Evolutionary conservation across 2,797 vertebrate genomes (phyloP).

Genomic region (Serranus cabrilla): DNA sequence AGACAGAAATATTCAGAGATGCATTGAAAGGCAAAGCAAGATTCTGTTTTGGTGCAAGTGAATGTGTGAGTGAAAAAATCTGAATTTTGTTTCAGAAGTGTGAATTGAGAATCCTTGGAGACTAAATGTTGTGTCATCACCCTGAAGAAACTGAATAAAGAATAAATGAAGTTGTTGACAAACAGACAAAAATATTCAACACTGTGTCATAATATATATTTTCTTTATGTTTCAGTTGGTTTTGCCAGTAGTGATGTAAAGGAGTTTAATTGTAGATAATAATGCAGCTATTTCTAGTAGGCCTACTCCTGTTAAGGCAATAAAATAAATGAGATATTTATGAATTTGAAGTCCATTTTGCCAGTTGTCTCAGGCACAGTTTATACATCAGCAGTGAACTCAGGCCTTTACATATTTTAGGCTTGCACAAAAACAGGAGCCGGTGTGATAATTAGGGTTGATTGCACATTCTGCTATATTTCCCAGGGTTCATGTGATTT

Average conservation of each 20-base stretch:
- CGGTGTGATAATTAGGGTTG: background rate
- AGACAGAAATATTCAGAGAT: slow-evolving; percentile 8
- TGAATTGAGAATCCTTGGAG: slow-evolving; percentile 28
- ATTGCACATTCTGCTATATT: slow-evolving; percentile 14
- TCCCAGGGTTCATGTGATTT: background rate
- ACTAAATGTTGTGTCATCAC: slow-evolving; percentile 38
- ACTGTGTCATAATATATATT: background rate
- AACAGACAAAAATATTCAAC: slow-evolving; percentile 19
- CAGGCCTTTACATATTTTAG: background rate
- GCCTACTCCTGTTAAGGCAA: background rate
- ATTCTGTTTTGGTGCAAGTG: slow-evolving; percentile 1
- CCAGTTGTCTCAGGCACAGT: background rate
- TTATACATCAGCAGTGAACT: background rate
- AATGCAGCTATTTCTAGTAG: background rate
- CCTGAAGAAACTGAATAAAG: slow-evolving; percentile 16
- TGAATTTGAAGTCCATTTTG: background rate
- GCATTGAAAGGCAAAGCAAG: slow-evolving; percentile 6
- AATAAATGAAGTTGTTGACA: slow-evolving; percentile 18
- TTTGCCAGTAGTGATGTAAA: no score
- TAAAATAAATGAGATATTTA: background rate
- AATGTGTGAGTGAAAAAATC: slow-evolving; percentile 8
- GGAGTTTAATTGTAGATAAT: background rate
- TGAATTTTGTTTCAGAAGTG: slow-evolving; percentile 36
- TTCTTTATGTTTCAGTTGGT: background rate
- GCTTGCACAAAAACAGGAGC: background rate